These are phyloP conservation scores for Buceros bicornis DNA, from an alignment of 2,797 vertebrate species.

Conservation along the genomic window DNA sequence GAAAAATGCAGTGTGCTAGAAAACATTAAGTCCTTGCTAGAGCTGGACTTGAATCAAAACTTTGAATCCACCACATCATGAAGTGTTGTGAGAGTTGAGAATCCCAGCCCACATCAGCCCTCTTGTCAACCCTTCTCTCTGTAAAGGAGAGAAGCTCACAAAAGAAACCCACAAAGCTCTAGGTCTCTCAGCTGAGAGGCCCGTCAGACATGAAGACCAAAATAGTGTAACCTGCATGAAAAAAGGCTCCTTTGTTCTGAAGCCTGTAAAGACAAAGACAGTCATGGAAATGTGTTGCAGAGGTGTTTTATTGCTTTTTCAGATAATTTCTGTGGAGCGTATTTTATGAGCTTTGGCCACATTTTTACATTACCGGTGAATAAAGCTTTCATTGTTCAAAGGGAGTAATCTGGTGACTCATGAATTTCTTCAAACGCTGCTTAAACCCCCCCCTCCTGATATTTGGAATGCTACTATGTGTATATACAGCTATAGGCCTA, in stretches of 20 bases:
- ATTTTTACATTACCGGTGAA: constrained; percentile 23
- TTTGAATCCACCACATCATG: background rate
- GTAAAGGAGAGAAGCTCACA: background rate
- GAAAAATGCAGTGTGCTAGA: background rate
- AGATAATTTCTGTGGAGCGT: constrained; percentile 14
- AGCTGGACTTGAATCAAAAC: background rate
- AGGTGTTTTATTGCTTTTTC: constrained; percentile 34
- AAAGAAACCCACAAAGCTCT: background rate
- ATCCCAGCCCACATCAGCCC: background rate
- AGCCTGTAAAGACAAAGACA: background rate
- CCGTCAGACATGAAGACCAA: background rate
- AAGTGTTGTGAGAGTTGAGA: background rate
- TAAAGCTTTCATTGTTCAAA: constrained; percentile 48
- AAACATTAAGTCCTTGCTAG: background rate
- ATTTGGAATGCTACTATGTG: background rate
- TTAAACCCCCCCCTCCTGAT: background rate
- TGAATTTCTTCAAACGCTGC: constrained; percentile 44
- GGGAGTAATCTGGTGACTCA: constrained; percentile 39
- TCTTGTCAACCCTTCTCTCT: background rate
- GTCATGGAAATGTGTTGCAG: constrained; percentile 6
- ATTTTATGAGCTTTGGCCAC: constrained; percentile 13
- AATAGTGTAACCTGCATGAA: background rate
- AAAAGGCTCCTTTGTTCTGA: constrained; percentile 14
- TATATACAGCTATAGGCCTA: background rate
- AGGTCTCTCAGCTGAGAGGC: background rate